Conservation (phyloP, 2,113 vertebrate genomes). For the Ageneiosus marmoratus region DNA sequence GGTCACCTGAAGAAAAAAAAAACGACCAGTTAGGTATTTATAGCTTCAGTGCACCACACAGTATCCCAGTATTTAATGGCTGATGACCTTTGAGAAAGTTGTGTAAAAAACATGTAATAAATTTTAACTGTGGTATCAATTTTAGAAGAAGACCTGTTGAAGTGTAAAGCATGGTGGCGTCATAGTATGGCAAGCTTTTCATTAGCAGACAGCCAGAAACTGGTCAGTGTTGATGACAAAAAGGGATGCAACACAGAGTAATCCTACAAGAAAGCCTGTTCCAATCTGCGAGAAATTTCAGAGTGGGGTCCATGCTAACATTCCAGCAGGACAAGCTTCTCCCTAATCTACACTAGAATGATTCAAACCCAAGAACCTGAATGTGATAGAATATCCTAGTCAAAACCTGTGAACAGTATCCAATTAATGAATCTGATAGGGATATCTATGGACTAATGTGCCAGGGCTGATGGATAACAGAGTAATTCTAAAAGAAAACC, state of each 20-base stretch:
- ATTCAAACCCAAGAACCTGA: background rate
- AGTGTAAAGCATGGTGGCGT: background rate
- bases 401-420: background rate
- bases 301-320: background rate
- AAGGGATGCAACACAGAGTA: background rate
- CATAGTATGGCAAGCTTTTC: background rate
- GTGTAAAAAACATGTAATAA: background rate
- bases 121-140: background rate
- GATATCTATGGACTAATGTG: too few species aligned
- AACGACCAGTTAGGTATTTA: background rate
- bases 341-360: background rate
- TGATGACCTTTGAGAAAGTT: background rate
- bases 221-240: background rate
- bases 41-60: background rate
- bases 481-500: background rate
- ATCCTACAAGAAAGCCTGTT: too few species aligned
- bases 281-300: background rate
- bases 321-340: background rate
- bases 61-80: background rate
- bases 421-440: background rate
- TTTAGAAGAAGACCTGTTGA: too few species aligned
- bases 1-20: slow-evolving; percentile 77
- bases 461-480: background rate
- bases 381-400: background rate
- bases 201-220: background rate